Evolutionary conservation across 2,113 vertebrate genomes (phyloP), one percentile per base, ranked within the genome.

Genomic region (Clarias macrocephalus): DNA sequence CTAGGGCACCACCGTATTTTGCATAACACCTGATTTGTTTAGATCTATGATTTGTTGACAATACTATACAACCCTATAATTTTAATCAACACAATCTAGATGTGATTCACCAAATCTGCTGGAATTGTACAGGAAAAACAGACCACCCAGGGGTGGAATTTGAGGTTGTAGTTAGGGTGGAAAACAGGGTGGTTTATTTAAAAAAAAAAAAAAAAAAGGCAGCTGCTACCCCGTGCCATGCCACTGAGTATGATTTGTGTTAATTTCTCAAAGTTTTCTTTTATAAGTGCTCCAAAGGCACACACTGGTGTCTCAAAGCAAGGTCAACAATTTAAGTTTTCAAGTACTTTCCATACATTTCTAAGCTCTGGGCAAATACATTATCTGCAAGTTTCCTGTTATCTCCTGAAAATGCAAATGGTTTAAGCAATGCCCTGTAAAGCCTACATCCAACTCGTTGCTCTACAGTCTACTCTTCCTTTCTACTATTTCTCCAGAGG

Each of bases 121-220:
- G 28, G 76, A 57, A 79, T 21, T 79, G n/a, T 7, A 57, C 25
- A 57, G 15, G 2, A 79, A 54, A 77, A 79, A 79, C 52, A 79
- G 25, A 79, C 76, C 76, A 30, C n/a, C 48, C 48, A 76, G 75
- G 11, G 48, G 75, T 57, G n/a, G n/a, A n/a, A 79, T 79, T 79
- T 79, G 76, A 59, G 54, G 54, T 57, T 80, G 76, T n/a, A 10
- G 54, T 52, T 52, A 11, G 21, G 73, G 42, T 77, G 48, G 75
- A 48, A 77, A 48, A 57, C 3, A 4, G 15, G 25, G 48, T 54
- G 48, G 52, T 16, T n/a, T 79, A 79, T 18, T 79, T 57, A 13
- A 19, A n/a, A 79, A 28, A 79, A 37, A 33, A 33, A 33, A 33
- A 37, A 37, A 37, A 37, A 37, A 37, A 37, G 25, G 15, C 76